A percentile compares a stretch with the other conserved stretches of the same genome.
Evolutionary conservation across 2,888 invertebrate genomes (phyloP).

Genomic region (Exocentrus adspersus): DNA sequence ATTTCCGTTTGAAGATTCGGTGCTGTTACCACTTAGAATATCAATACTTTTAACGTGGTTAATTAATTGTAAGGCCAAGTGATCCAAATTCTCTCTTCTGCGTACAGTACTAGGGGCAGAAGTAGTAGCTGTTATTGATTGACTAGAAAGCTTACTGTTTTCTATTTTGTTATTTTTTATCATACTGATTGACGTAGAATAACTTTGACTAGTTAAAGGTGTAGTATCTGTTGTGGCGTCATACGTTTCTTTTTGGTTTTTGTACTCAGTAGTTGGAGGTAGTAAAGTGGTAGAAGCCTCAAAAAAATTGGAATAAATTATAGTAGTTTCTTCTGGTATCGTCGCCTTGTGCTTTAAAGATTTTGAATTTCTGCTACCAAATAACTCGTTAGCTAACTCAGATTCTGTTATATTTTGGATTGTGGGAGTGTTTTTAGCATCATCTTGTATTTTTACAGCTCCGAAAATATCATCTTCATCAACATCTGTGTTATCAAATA

Average conservation of each 20-base stretch:
- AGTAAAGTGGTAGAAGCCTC: constrained; percentile 46
- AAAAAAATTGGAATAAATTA: constrained; percentile 57
- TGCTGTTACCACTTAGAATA: constrained; percentile 50
- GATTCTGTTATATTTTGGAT: constrained; percentile 39
- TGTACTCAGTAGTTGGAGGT: constrained; percentile 32
- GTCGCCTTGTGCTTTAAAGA: not conserved
- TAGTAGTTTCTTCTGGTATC: constrained; percentile 39
- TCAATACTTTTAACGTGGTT: constrained; percentile 61
- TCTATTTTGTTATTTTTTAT: constrained; percentile 62
- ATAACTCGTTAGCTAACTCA: constrained; percentile 46
- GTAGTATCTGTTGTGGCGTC: constrained; percentile 36
- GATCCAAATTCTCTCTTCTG: constrained; percentile 52
- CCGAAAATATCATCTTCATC: constrained; percentile 55
- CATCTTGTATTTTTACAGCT: constrained; percentile 32
- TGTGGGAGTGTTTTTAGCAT: constrained; percentile 32
- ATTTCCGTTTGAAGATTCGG: constrained; percentile 51
- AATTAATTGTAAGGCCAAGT: constrained; percentile 59
- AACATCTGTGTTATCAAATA: constrained; percentile 39
- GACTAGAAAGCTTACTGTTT: not conserved
- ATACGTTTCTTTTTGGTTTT: constrained; percentile 37
- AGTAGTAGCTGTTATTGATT: constrained; percentile 13
- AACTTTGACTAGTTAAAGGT: constrained; percentile 64
- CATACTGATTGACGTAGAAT: constrained; percentile 67
- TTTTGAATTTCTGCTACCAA: constrained; percentile 39
- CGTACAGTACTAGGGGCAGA: not conserved